Base-by-base conservation (phyloP, 1,140 invertebrate species). In the Drosophila hydei region DNA sequence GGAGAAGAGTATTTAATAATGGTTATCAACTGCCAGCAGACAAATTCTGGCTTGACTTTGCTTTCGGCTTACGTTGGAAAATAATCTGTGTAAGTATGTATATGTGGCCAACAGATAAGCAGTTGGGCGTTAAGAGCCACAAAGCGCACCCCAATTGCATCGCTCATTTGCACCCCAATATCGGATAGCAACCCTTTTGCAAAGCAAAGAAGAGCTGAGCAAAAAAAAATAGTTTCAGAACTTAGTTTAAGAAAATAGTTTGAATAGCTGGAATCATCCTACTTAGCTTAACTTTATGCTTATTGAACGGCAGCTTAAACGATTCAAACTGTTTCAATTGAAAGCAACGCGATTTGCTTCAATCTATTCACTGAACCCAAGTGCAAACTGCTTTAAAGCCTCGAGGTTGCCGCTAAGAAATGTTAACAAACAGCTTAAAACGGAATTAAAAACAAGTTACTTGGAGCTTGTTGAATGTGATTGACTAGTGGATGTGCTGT, bases 271-370 rank as follows among this genome's bases (percentile, higher is more conserved):
- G 14, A 11, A 5, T 43, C 21, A 55, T 27, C 38, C n/a, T 1
- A 18, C 48, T 56, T 43, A 40, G 30, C 60, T 56, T 16, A 30
- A n/a, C 30, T 58, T 64, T 33, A 58, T 48, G 36, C 16, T 65
- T 71, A 71, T 71, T 71, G 61, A 64, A 56, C 50, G 43, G 27
- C 54, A 67, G 16, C 50, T 72, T 47, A 47, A 65, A 38, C 68
- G 36, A 18, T 33, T 71, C 11, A 56, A 72, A 58, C 14, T 42
- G 33, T 27, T 45, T 50, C 21, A 59, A 59, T 71, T 63, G 60
- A 30, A 48, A 12, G 21, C 6, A 45, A 48, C 25, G 47, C 27
- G 9, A 48, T 36, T 16, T 23, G 19, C 21, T 14, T 16, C 23
- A 48, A 48, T n/a, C 30, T 12, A 69, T 19, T 42, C 36, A 4